Evolutionary conservation across 2,888 invertebrate species (phyloP).

Genomic region (Rhodophaea formosa): DNA sequence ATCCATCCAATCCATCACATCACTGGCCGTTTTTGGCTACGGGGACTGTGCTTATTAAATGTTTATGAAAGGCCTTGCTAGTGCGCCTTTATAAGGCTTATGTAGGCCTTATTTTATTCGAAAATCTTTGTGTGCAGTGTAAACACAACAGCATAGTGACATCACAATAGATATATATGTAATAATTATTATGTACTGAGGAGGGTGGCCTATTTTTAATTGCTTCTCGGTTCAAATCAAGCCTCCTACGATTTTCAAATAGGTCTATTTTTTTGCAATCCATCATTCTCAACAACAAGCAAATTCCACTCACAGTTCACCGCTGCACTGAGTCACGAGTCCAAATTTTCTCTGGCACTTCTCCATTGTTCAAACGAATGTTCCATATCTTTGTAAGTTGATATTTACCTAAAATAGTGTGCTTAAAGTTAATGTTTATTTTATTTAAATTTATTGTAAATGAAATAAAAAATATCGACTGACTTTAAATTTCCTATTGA

Average conservation of each 20-base stretch:
- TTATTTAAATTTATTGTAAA: conserved; percentile 46
- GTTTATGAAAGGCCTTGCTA: too few species aligned
- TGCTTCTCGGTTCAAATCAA: too few species aligned
- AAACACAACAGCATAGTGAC: too few species aligned
- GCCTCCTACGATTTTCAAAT: neutral
- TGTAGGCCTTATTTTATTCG: too few species aligned
- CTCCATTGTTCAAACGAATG: conserved; percentile 32
- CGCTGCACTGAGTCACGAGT: conserved; percentile 25
- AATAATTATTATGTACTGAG: too few species aligned
- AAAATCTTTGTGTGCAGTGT: too few species aligned
- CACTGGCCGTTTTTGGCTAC: too few species aligned
- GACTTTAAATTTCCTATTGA: conserved; percentile 61
- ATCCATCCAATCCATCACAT: too few species aligned
- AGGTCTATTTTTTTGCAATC: neutral
- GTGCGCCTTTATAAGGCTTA: too few species aligned
- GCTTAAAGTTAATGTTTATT: conserved; percentile 55
- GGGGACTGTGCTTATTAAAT: too few species aligned
- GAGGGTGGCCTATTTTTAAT: too few species aligned
- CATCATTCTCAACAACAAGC: neutral
- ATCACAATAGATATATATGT: too few species aligned
- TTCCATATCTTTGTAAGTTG: conserved; percentile 25
- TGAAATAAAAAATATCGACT: conserved; percentile 38
- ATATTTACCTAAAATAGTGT: conserved; percentile 40
- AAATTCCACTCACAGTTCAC: conserved; percentile 9
- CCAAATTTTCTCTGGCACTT: conserved; percentile 29